These are phyloP conservation scores for Enteromius afrohamiltoni DNA, from an alignment of 2,797 vertebrate species.

Conservation along the genomic window DNA sequence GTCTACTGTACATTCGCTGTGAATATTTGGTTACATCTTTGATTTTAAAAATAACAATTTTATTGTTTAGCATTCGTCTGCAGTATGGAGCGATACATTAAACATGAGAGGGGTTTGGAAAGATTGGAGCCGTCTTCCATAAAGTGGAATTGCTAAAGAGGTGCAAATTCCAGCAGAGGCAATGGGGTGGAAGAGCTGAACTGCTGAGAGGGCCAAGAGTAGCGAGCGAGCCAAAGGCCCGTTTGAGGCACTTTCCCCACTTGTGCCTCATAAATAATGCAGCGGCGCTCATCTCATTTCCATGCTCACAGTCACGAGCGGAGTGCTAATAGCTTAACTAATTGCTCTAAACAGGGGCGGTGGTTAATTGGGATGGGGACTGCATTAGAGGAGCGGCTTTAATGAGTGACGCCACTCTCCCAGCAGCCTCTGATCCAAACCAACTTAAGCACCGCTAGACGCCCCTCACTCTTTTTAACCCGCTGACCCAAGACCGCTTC, in stretches of 20 bases:
- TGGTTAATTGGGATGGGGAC: constrained; percentile 51
- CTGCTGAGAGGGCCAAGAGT: constrained; percentile 46
- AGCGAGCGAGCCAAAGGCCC: constrained; percentile 47
- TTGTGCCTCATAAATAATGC: constrained; percentile 55
- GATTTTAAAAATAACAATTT: constrained; percentile 30
- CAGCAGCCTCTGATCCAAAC: constrained; percentile 21
- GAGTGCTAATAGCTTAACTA: constrained; percentile 59
- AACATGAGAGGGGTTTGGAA: constrained; percentile 29
- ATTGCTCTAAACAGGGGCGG: constrained; percentile 55
- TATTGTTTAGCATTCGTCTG: constrained; percentile 21
- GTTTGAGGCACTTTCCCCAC: constrained; percentile 39
- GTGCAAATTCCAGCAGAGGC: constrained; percentile 42
- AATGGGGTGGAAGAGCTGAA: constrained; percentile 49
- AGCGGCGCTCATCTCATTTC: constrained; percentile 50
- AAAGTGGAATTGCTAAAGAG: constrained; percentile 45
- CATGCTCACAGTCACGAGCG: constrained; percentile 49
- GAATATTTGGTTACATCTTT: constrained; percentile 12
- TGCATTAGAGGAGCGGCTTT: constrained; percentile 47
- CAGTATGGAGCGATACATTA: constrained; percentile 12
- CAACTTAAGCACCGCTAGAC: constrained; percentile 16
- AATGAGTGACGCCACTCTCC: constrained; percentile 41
- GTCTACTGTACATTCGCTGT: background rate
- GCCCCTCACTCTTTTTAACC: constrained; percentile 11
- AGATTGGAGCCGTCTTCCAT: constrained; percentile 22
- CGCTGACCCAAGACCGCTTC: background rate